These are phyloP conservation scores for Aphelenchoides fujianensis DNA, from an alignment of 1,140 invertebrate species.

Conservation along the genomic window DNA sequence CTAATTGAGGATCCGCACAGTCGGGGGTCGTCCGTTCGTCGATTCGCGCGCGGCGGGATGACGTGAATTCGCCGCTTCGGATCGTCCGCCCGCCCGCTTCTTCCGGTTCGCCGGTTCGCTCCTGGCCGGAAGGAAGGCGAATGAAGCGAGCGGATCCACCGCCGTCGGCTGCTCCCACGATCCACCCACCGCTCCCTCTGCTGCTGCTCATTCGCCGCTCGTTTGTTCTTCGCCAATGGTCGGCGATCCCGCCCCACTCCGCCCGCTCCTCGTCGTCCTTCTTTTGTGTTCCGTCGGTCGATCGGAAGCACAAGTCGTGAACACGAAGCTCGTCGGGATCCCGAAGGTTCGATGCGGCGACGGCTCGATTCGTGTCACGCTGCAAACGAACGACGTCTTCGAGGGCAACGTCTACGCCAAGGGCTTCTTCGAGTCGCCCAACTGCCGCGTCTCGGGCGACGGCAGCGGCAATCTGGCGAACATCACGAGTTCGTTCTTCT, in stretches of 20 bases:
- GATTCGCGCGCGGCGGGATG: too few species aligned
- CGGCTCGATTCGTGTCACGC: conserved; percentile 30
- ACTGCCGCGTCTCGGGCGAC: conserved; percentile 43
- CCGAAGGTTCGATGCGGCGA: conserved; percentile 38
- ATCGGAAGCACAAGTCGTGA: background rate
- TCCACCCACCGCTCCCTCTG: too few species aligned
- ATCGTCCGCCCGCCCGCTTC: background rate
- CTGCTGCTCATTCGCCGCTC: background rate
- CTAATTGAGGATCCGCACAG: too few species aligned
- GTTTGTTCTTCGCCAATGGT: too few species aligned
- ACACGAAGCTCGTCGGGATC: conserved; percentile 2
- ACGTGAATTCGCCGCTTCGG: background rate
- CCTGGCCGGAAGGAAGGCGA: background rate
- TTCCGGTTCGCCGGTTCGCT: background rate
- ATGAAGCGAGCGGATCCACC: background rate
- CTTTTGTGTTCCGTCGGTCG: too few species aligned
- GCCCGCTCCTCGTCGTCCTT: too few species aligned
- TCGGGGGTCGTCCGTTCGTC: too few species aligned
- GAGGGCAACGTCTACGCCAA: conserved; percentile 53
- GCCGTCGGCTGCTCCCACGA: background rate
- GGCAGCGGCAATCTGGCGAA: conserved; percentile 47
- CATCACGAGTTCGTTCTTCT: too few species aligned
- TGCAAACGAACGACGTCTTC: conserved; percentile 41
- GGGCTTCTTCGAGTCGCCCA: conserved; percentile 49
- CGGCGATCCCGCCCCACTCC: too few species aligned